Percentiles rank a stretch among this genome's conserved stretches.
phyloP scores from a whole-genome alignment of 2,113 vertebrate species.

The Leptosomus discolor region DNA sequence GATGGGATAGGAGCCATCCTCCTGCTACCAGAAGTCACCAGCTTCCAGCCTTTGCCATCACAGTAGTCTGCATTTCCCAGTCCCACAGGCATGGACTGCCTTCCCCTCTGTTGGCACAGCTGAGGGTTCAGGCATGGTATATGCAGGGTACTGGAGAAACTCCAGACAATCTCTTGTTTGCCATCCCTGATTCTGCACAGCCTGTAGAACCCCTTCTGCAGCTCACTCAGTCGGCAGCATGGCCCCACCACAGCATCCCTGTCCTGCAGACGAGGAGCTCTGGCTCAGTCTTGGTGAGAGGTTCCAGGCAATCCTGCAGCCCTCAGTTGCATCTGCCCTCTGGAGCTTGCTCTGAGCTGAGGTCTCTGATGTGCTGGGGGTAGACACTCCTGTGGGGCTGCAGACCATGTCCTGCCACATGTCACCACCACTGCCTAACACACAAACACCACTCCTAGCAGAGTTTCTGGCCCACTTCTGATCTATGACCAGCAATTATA shows the following conservation, averaged over 20 bases:
- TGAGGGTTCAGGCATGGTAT: neutral
- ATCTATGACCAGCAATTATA: neutral
- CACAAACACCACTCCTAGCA: neutral
- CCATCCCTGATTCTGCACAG: no score
- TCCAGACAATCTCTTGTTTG: neutral
- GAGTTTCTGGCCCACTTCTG: neutral
- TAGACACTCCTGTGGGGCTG: neutral
- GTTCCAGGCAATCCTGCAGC: neutral
- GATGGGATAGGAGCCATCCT: neutral
- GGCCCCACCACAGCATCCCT: neutral
- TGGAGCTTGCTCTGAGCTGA: neutral
- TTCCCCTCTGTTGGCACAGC: neutral
- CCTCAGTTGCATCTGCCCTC: neutral
- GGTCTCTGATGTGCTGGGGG: neutral
- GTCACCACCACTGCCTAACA: no score
- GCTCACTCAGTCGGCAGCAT: no score
- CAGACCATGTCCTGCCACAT: no score
- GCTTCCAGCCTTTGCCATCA: neutral
- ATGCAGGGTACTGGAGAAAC: neutral
- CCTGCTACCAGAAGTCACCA: neutral
- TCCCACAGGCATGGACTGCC: no score
- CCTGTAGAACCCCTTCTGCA: neutral
- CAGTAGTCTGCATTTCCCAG: neutral
- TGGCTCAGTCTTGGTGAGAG: no score
- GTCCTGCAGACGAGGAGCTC: neutral